Evolutionary conservation across 2,888 invertebrate genomes (phyloP), one percentile per base, ranked within the genome.

Genomic region (Thera britannica): DNA sequence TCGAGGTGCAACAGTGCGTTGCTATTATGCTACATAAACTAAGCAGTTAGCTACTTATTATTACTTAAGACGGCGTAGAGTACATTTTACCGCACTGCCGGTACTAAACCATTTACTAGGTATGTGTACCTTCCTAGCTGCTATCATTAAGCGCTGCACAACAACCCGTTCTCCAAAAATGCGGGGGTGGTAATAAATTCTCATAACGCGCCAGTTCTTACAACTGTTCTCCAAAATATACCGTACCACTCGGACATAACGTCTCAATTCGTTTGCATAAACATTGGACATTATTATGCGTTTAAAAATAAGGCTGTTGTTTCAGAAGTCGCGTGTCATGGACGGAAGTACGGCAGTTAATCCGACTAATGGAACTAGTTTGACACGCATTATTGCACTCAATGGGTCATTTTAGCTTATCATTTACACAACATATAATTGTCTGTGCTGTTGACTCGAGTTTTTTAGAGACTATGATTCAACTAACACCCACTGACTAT

Each of bases 141-240:
- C 36, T 11, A n/a, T 65, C 55, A 60, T 56, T 60, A 65, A 55
- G 12, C 59, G 55, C 65, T 60, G 49, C 34, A 52, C 44, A 63
- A 49, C 59, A 60, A 49, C 55, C 54, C 59, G 48, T 59, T 59
- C 59, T 48, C 65, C 59, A 60, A 65, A 65, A 60, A 65, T 65
- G 59, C n/a, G 48, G 48, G 58, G 58, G 23, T 48, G 55, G 59
- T 12, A 59, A 60, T 65, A 60, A 65, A 65, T 65, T 60, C 55
- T 49, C 58, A 59, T 65, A 65, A 60, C 55, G 52, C 35, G 59
- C 34, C 46, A 59, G 56, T 36, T 60, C 55, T 49, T 65, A 41
- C 55, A 65, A 59, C 12, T 49, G 9, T 49, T 49, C 36, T 35
- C 44, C 36, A 38, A 65, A 65, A 65, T 65, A 48, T 60, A 60